Base-by-base conservation (phyloP, 2,888 invertebrate species). In the Stenoptilia bipunctidactyla region DNA sequence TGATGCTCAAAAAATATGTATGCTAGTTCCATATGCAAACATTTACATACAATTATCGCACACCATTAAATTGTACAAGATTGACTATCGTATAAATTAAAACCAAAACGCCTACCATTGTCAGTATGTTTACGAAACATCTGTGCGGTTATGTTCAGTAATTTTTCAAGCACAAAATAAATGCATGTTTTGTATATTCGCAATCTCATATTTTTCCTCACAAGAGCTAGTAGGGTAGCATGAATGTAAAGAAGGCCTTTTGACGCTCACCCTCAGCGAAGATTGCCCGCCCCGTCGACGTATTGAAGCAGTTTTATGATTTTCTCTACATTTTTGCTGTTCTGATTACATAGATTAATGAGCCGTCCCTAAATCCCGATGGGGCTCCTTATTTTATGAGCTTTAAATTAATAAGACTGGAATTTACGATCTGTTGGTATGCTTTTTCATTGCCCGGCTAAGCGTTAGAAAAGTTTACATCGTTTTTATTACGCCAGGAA, bases 381-480 rank as follows among this genome's bases (percentile, higher is more conserved):
- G 52, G 47, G 53, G 52, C 51, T 54, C 57, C 56, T 57, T 61
- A 20, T 66, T 67, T 61, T 62, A 55, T 58, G 55, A 53, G 48
- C 58, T 56, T 44, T 51, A 59, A 66, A 67, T 68, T 64, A 68
- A 70, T 66, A 64, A 65, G 56, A 52, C 49, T 51, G 46, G 55
- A 56, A 56, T 66, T 67, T 55, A 57, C 61, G 61, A 58, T 52
- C 55, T 54, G 59, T 52, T 50, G 52, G 47, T 47, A 54, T 51
- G 52, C 43, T 57, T 60, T 69, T 62, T 66, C 58, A 64, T 67
- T 61, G 20, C 57, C 50, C 48, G 44, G 38, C 44, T 45, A 43
- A 37, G 27, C 44, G 53, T 45, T 43, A 35, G 35, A 46, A 41
- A 45, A 59, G 58, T 65, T 60, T 57, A 59, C 56, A 59, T 47